These are phyloP conservation scores for Trachelus tabidus DNA, from an alignment of 2,888 invertebrate species.

Conservation along the genomic window DNA sequence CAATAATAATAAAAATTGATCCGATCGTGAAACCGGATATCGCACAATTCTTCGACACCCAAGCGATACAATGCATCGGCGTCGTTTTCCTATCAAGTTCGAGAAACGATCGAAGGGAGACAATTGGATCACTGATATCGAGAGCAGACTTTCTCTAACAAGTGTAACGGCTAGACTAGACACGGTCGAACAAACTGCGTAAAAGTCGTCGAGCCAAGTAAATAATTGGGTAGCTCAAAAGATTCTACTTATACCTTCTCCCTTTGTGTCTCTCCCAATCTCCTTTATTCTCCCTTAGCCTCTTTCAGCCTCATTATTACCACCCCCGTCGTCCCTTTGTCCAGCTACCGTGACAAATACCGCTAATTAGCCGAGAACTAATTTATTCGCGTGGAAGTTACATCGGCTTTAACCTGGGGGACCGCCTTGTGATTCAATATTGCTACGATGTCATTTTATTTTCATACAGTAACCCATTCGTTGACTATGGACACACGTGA, in stretches of 20 bases:
- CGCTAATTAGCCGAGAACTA: conserved; percentile 2
- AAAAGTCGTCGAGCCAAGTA: not conserved
- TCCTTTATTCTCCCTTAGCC: not conserved
- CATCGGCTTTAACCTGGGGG: not conserved
- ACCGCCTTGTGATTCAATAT: not conserved
- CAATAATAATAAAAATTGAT: not conserved
- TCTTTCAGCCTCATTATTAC: not conserved
- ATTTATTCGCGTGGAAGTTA: not conserved
- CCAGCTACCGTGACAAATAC: not conserved
- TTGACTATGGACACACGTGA: not conserved
- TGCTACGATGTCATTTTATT: not conserved
- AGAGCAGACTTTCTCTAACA: not conserved
- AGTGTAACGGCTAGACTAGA: not conserved
- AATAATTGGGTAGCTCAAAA: not conserved
- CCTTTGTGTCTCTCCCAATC: not conserved
- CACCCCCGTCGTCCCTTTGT: not conserved
- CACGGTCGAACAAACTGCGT: not conserved
- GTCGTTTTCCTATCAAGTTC: not conserved
- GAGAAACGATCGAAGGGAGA: not conserved
- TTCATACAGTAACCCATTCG: not conserved
- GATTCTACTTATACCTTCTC: not conserved
- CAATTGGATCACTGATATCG: not conserved
- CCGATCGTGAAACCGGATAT: not conserved
- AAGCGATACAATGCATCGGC: not conserved
- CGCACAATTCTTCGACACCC: not conserved